Base-by-base conservation (phyloP, 2,797 vertebrate species). In the Sardinella longiceps region DNA sequence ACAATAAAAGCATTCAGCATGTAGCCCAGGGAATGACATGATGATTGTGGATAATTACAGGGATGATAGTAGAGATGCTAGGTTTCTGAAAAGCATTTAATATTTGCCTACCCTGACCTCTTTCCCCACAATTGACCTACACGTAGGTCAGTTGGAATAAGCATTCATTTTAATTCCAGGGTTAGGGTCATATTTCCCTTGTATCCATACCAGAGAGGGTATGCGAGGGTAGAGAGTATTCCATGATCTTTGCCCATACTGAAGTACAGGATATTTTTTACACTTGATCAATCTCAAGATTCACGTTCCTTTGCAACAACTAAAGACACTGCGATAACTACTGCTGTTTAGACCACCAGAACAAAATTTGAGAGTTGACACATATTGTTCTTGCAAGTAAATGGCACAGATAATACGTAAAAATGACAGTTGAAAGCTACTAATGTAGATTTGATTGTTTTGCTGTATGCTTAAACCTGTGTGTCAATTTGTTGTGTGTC, bases 361-460 rank as follows among this genome's bases (percentile, higher is more conserved):
- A 3, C 23, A 23, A 39, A 39, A 74, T 20, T 15, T 30, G 11
- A 33, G 30, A 39, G 70, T 74, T 74, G 70, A 74, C 70, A 74
- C 33, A 23, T 37, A 43, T 77, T 33, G 33, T 18, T 77, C 33
- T 14, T 18, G 15, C 33, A 43, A 30, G 33, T 4, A 20, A 39
- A 37, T 77, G 70, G 43, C 70, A 77, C 0, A 48, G 46, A 48
- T 12, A 23, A 74, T 20, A 6, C 5, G 30, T 6, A 5, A 37
- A 18, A 18, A 74, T 37, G 15, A 30, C 30, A 15, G 14, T 12
- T 74, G 66, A 74, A 77, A 77, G 6, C 15, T 23, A 37, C 11
- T 77, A 77, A 77, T 39, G 70, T 77, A 70, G 63, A 70, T 70
- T 70, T 37, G 63, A 70, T 70, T 33, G 30, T 70, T 70, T 70